Conservation (phyloP, 2,113 vertebrate genomes). For the Oncorhynchus masou region DNA sequence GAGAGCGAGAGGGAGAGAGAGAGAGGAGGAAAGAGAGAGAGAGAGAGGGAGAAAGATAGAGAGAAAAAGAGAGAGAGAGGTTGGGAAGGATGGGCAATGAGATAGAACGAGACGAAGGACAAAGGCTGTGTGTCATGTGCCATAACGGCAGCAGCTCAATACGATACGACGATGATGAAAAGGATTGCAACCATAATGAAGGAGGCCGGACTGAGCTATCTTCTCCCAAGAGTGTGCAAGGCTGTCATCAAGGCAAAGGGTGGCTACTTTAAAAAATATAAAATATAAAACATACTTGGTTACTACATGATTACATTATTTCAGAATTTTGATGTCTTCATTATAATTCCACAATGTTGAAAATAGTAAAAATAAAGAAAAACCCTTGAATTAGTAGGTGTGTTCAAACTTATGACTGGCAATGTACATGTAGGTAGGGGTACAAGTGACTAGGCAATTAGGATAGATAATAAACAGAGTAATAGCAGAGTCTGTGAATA, state of each 20-base stretch:
- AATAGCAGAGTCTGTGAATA: too few species aligned
- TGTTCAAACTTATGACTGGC: too few species aligned
- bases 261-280: too few species aligned
- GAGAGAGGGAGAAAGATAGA: conserved; percentile 4
- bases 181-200: conserved; percentile 60
- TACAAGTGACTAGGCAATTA: too few species aligned
- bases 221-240: conserved; percentile 60
- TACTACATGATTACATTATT: too few species aligned
- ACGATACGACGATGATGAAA: conserved; percentile 57
- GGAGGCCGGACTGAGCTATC: conserved; percentile 48
- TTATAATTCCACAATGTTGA: too few species aligned
- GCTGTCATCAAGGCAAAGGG: conserved; percentile 52
- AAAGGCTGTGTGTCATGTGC: conserved; percentile 50
- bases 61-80: neutral
- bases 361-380: conserved; percentile 27
- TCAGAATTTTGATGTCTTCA: too few species aligned
- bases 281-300: too few species aligned
- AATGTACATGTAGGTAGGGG: too few species aligned
- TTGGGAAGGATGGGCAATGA: conserved; percentile 20
- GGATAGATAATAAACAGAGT: too few species aligned
- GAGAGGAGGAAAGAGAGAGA: too few species aligned
- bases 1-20: too few species aligned
- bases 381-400: conserved; percentile 30
- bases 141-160: conserved; percentile 27
- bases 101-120: conserved; percentile 49